Evolutionary conservation across 2,797 vertebrate species (phyloP), one percentile per base, ranked within the genome.

Genomic region (Gymnopithys bicolor): DNA sequence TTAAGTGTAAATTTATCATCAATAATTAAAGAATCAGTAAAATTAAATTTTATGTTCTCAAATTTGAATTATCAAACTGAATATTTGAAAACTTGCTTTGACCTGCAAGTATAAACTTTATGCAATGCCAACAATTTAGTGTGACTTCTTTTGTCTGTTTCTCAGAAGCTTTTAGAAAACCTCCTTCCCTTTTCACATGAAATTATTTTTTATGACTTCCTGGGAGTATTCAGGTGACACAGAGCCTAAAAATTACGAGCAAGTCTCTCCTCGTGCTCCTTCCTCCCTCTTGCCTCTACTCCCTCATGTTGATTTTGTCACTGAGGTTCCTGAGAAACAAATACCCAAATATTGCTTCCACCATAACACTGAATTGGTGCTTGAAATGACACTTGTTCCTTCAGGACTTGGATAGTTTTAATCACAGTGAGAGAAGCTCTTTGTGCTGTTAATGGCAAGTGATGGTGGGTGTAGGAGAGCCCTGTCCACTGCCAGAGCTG

Each of bases 91-190:
- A 32, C 10, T 60, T 73, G 30, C 52, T 87, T 85, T 83, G 30
- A 62, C 32, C 75, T 30, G 13, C 79, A 80, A 86, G 43, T 28
- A 32, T 6, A 25, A 66, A 84, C 28, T 58, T 59, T 12, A 11
- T 69, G 27, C 28, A 43, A 7, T 32, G 19, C 24, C 8, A 53
- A 17, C 21, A 69, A 12, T 75, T 86, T 68, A 62, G 77, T n/a
- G 15, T 23, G 33, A 24, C 4, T 52, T 51, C 4, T 52, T 51
- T 49, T 60, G 16, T 74, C 22, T 63, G 6, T 78, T 95, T 88
- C 55, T 81, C 43, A 81, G 70, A 89, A 95, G 21, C 7, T 89
- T 91, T 86, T 88, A 48, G 73, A 46, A 87, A 90, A 78, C 45
- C 45, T 87, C 43, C 14, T 89, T 92, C 58, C 52, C 33, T 92